Conservation (phyloP, 1,140 invertebrate species). For the Nasonia vitripennis region DNA sequence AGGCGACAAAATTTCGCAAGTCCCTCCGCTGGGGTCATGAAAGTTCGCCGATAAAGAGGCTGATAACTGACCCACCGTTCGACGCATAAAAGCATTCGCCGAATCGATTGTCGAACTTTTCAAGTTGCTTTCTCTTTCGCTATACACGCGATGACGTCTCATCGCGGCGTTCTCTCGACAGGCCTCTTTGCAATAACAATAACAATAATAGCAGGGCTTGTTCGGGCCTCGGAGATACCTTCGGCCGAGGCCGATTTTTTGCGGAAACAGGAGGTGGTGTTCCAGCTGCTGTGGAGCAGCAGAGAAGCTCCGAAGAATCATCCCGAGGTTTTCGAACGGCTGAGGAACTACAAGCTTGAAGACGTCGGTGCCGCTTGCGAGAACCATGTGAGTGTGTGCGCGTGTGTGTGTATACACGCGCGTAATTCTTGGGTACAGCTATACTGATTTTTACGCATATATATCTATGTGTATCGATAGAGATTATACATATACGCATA, state of each 20-base stretch:
- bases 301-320: conserved; percentile 73
- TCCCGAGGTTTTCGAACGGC: conserved; percentile 68
- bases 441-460: background rate
- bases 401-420: no score
- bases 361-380: conserved; percentile 15
- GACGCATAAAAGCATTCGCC: conserved; percentile 19
- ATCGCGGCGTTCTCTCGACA: no score
- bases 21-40: background rate
- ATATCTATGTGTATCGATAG: background rate
- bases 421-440: no score
- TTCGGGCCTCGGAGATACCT: background rate
- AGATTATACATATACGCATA: no score
- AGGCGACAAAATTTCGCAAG: background rate
- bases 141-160: background rate
- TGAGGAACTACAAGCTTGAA: conserved; percentile 70
- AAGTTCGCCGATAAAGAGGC: conserved; percentile 34
- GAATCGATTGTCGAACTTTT: conserved; percentile 11
- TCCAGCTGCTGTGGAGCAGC: conserved; percentile 77
- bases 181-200: background rate
- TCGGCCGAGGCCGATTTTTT: conserved; percentile 69
- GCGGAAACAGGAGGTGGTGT: conserved; percentile 76
- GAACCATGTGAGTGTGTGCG: background rate
- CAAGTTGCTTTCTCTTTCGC: background rate
- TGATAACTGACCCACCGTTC: background rate
- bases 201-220: background rate